Percentiles rank a stretch among this genome's conserved stretches.
Evolutionary conservation across 2,113 vertebrate species (phyloP).

Genomic region (Trematocara marginatum): DNA sequence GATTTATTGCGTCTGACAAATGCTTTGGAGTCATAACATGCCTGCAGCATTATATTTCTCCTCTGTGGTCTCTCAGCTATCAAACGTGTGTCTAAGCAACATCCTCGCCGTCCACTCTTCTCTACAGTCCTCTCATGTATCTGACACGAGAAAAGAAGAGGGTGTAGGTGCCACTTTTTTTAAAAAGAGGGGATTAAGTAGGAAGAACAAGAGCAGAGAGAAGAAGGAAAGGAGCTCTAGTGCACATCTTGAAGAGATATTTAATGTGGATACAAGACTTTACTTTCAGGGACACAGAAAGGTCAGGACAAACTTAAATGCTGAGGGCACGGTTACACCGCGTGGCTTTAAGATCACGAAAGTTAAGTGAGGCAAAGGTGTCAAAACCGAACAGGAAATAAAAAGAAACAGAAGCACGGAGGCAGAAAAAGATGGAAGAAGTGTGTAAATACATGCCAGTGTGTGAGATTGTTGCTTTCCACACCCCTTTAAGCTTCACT

Average conservation of each 20-base stretch:
- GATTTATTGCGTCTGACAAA: constrained; percentile 24
- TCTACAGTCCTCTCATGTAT: constrained; percentile 17
- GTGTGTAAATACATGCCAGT: constrained; percentile 1
- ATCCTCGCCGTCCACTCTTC: not conserved
- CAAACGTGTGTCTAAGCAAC: constrained; percentile 24
- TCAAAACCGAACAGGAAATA: not conserved
- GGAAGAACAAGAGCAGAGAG: not conserved
- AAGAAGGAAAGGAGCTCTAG: not conserved
- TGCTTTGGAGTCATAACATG: constrained; percentile 22
- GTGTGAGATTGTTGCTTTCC: not conserved
- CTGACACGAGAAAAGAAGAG: not conserved
- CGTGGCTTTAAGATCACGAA: not conserved
- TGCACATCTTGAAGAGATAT: not conserved
- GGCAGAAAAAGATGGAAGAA: not conserved
- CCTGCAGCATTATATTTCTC: constrained; percentile 28
- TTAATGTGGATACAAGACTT: constrained; percentile 10
- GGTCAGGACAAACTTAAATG: constrained; percentile 24
- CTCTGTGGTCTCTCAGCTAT: constrained; percentile 31
- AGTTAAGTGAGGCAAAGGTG: constrained; percentile 40
- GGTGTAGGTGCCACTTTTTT: not conserved
- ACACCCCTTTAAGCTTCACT: not conserved
- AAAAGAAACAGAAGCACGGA: not conserved
- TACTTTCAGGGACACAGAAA: constrained; percentile 12
- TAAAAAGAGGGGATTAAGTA: constrained; percentile 14
- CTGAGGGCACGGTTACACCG: not conserved